Conservation (phyloP, 2,113 vertebrate species). For the Sarotherodon lohbergeri region DNA sequence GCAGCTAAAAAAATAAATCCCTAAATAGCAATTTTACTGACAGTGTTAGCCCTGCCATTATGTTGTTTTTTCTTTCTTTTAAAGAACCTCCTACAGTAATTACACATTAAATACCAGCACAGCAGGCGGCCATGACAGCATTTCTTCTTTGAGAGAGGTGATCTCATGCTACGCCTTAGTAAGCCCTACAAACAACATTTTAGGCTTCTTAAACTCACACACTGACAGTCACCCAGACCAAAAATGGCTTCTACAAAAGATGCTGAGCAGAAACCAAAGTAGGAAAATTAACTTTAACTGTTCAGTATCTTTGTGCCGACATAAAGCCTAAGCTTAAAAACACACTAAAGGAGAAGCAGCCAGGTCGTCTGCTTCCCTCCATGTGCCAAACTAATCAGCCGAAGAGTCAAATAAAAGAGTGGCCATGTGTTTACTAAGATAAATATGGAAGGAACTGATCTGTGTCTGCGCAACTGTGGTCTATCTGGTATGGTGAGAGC, state of each 20-base stretch:
- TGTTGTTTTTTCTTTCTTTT: neutral
- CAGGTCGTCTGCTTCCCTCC: neutral
- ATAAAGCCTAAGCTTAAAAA: neutral
- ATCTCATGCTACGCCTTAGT: constrained; percentile 26
- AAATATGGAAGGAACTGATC: constrained; percentile 40
- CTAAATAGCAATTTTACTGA: constrained; percentile 45
- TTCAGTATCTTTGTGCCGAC: neutral
- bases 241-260: neutral
- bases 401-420: neutral
- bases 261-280: neutral
- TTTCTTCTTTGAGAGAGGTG: constrained; percentile 23
- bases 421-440: constrained; percentile 25
- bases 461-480: constrained; percentile 9
- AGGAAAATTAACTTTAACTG: neutral
- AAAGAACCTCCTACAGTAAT: constrained; percentile 41
- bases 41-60: constrained; percentile 22
- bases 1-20: neutral
- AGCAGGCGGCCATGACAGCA: constrained; percentile 46
- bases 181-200: constrained; percentile 11
- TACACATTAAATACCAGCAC: constrained; percentile 36
- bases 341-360: neutral
- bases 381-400: constrained; percentile 29
- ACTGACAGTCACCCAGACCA: neutral
- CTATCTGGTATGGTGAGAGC: constrained; percentile 12
- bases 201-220: neutral